Evolutionary conservation across 2,797 vertebrate genomes (phyloP), one percentile per base, ranked within the genome.

Genomic region (Poecile montanus): DNA sequence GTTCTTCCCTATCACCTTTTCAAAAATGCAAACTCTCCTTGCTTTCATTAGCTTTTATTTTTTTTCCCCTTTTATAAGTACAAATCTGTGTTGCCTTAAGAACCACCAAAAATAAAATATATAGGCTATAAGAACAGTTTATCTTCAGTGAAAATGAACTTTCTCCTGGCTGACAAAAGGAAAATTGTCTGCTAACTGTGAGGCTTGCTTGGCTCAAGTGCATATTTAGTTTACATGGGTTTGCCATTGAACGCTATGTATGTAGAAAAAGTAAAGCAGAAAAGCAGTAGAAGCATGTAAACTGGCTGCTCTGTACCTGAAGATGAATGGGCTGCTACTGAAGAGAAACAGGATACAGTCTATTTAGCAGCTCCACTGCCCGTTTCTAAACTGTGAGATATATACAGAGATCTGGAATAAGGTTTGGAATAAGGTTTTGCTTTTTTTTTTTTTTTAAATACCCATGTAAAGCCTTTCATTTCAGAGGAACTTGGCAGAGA

Each of bases 311-410:
- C 98, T 98, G 97, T 97, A 96, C 86, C 96, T 95, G 95, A 96
- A 98, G 98, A 99, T 98, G 98, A 98, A 99, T 98, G 98, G 97
- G 97, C 98, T 99, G 98, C 98, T 98, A 97, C 97, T 98, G 98
- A 98, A 98, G 98, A 98, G 98, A 99, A 99, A 98, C 98, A 99
- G 98, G 96, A 98, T 98, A 97, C 98, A 98, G 97, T 97, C 97
- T 98, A 98, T 98, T 98, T 98, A 98, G 97, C 98, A 98, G 89
- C 97, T 98, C 97, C 95, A 97, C 97, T 95, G 96, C 97, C 96
- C 54, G 3, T 88, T 96, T 97, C 96, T 98, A 97, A 98, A 97
- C 91, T 70, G 83, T 78, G 91, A 92, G 94, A 93, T 74, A 94
- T 91, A 94, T 75, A 77, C 87, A 87, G 96, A 95, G 77, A 95